Evolutionary conservation across 2,113 vertebrate species (phyloP), one percentile per base, ranked within the genome.

Genomic region (Chionodraco myersi): DNA sequence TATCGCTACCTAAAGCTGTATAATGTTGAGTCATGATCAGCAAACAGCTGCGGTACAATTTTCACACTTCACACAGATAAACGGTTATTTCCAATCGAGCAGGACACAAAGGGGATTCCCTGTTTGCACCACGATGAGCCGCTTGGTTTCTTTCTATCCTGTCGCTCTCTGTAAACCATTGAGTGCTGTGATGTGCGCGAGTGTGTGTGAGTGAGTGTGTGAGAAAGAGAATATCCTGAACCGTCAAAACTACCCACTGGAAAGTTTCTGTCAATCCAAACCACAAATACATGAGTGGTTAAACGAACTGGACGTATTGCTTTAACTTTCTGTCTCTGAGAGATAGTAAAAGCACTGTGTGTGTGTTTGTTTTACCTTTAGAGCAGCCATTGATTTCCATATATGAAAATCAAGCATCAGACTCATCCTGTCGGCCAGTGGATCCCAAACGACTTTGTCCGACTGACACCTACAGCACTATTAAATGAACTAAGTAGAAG

Each of bases 81-180:
- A 90, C 72, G 58, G 76, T 79, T 88, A 36, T 80, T 83, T 80
- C 82, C 82, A 76, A 13, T 59, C 6, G 23, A 65, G 73, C 18
- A 16, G 84, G 72, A 86, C 59, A 77, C 79, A 77, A 80, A 84
- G 87, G 91, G 88, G 84, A 82, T 75, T 91, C 89, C 89, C 91
- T 73, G 66, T 6, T 77, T 36, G 73, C 14, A 18, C 49, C 14
- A 13, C 2, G n/a, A 77, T 75, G 68, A 76, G 77, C 12, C 7
- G 72, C 82, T 77, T 51, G 45, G 57, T 69, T 62, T 23, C 77
- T 11, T 89, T 44, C 44, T 70, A 79, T 76, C 63, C 71, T 65
- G 67, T 57, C 21, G 47, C 47, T 69, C 21, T 72, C 15, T 57
- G 51, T 78, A 73, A 74, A 44, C 61, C 6, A 34, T 48, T 54